phyloP scores from a whole-genome alignment of 2,113 vertebrate genomes.

The Protobothrops mucrosquamatus region DNA sequence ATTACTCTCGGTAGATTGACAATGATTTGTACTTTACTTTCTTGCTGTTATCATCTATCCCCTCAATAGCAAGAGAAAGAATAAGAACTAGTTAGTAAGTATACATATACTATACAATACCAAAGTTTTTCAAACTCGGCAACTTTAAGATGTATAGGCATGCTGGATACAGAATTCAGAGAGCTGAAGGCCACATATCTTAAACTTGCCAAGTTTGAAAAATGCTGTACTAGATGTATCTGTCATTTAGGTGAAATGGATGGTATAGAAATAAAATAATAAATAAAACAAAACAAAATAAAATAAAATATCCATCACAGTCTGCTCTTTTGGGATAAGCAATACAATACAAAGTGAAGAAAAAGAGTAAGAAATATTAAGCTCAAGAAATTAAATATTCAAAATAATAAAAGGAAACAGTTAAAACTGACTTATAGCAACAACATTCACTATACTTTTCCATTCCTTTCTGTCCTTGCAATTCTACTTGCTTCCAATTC shows the following conservation, averaged over 20 bases:
- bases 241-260: background rate
- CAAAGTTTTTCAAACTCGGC: background rate
- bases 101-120: background rate
- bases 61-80: background rate
- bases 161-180: background rate
- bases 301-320: background rate
- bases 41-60: conserved; percentile 25
- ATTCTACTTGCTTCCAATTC: background rate
- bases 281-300: too few species aligned
- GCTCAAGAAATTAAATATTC: background rate
- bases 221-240: background rate
- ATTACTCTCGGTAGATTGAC: conserved; percentile 25
- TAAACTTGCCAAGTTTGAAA: background rate
- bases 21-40: conserved; percentile 13
- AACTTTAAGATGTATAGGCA: background rate
- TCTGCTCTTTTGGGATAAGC: background rate
- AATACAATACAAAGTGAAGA: background rate
- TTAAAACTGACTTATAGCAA: background rate
- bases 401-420: background rate
- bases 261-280: background rate
- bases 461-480: background rate
- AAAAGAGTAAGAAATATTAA: background rate
- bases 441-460: background rate
- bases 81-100: background rate
- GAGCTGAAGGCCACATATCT: background rate